phyloP scores from a whole-genome alignment of 2,113 vertebrate genomes.

The Acrocephalus arundinaceus region DNA sequence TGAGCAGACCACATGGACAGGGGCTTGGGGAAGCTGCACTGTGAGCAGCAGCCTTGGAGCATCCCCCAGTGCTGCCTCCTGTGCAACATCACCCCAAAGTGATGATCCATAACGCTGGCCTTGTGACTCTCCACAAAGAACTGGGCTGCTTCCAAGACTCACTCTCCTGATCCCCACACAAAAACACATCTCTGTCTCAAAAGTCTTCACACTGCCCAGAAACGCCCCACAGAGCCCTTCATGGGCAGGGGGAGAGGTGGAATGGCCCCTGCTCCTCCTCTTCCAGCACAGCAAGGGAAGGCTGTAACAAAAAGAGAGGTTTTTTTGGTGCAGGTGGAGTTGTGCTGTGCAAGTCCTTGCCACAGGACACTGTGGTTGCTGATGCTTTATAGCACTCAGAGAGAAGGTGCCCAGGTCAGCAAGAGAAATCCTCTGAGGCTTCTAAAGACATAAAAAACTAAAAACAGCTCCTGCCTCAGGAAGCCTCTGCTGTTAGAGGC shows the following conservation, averaged over 20 bases:
- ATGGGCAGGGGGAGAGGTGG: fast-evolving
- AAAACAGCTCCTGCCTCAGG: not conserved
- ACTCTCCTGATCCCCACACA: not conserved
- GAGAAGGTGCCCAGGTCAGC: not conserved
- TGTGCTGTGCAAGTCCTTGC: not conserved
- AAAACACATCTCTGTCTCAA: not conserved
- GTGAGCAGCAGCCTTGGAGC: not conserved
- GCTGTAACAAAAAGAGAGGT: not conserved
- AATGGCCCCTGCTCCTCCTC: not conserved
- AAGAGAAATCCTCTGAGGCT: not conserved
- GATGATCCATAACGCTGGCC: not conserved
- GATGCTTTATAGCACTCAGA: not conserved
- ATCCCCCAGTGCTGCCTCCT: not conserved
- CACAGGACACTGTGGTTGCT: not conserved
- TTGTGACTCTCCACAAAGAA: not conserved
- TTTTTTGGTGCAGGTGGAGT: fast-evolving
- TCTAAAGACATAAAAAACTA: not conserved
- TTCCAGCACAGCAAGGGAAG: fast-evolving
- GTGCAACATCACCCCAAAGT: not conserved
- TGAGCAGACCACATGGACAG: not conserved
- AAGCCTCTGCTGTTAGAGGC: not conserved
- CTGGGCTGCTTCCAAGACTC: not conserved
- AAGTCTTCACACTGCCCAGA: not conserved
- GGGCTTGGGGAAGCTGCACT: not conserved
- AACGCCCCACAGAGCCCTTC: not conserved